These are phyloP conservation scores for Heterodera carotae DNA, from an alignment of 1,140 invertebrate genomes.

Conservation along the genomic window DNA sequence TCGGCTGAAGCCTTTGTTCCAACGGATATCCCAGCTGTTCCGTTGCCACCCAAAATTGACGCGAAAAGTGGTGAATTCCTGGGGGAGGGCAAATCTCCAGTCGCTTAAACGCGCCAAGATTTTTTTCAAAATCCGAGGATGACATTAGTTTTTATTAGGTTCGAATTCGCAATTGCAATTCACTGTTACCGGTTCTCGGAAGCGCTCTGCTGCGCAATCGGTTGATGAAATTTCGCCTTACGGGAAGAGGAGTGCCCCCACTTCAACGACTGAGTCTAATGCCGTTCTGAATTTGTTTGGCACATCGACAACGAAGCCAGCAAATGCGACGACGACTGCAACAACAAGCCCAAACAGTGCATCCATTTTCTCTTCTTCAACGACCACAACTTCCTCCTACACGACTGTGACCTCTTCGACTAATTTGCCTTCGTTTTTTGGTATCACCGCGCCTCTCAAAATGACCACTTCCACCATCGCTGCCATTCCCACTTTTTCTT, in stretches of 20 bases:
- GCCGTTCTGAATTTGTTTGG: no score
- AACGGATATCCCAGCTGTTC: slow-evolving; percentile 66
- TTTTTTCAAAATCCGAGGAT: no score
- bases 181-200: neutral
- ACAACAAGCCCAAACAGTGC: neutral
- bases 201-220: neutral
- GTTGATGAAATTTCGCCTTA: slow-evolving; percentile 5
- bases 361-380: neutral
- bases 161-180: no score
- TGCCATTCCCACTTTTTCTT: neutral
- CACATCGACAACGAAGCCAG: neutral
- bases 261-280: neutral
- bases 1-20: slow-evolving; percentile 38
- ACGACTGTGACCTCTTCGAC: no score
- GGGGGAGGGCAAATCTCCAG: no score
- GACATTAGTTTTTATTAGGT: no score
- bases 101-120: no score
- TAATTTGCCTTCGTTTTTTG: neutral
- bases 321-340: neutral
- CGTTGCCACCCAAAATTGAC: slow-evolving; percentile 66
- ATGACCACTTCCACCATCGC: neutral
- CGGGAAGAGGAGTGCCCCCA: neutral
- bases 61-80: slow-evolving; percentile 58
- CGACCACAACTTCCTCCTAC: no score
- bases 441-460: neutral